phyloP scores from a whole-genome alignment of 1,140 invertebrate species.

The Caenorhabditis elegans region WBcel235 BX284606.5:3561001-3561500 shows the following conservation, averaged over 20 bases:
- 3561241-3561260: conserved; percentile 17
- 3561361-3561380: conserved; percentile 46
- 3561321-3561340: conserved; percentile 41
- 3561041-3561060: conserved; percentile 40
- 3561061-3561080: conserved; percentile 42
- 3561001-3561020: conserved; percentile 14
- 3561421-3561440: conserved; percentile 34
- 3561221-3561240: conserved; percentile 46
- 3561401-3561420: conserved; percentile 1
- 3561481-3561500: conserved; percentile 30
- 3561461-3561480: conserved; percentile 43
- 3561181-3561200: conserved; percentile 41
- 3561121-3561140: background rate
- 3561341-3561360: conserved; percentile 52
- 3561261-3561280: conserved; percentile 5
- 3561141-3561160: conserved; percentile 44
- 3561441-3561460: conserved; percentile 44
- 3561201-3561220: conserved; percentile 40
- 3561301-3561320: conserved; percentile 44
- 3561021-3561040: conserved; percentile 48
- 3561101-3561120: conserved; percentile 38
- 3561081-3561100: conserved; percentile 15
- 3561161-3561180: conserved; percentile 44
- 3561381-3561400: conserved; percentile 22
- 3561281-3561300: conserved; percentile 29